Percentiles rank a stretch among this genome's conserved stretches.
phyloP scores from a whole-genome alignment of 2,888 invertebrate genomes.

The Andrena trimmerana region DNA sequence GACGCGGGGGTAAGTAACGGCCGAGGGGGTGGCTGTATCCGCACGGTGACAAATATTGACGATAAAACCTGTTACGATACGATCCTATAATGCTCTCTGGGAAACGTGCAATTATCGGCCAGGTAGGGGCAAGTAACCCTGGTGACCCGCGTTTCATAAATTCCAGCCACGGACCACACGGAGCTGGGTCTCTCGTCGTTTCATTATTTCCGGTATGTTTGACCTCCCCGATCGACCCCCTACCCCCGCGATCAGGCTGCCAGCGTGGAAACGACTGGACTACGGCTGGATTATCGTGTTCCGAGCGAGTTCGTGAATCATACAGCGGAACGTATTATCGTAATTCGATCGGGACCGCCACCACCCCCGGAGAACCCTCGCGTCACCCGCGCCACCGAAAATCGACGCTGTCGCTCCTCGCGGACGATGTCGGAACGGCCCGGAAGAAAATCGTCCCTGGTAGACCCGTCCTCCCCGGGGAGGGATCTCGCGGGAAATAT shows the following conservation, averaged over 20 bases:
- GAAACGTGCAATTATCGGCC: slow-evolving; percentile 63
- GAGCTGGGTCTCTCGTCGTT: slow-evolving; percentile 5
- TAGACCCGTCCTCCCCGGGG: neutral
- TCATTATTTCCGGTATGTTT: slow-evolving; percentile 39
- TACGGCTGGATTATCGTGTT: slow-evolving; percentile 21
- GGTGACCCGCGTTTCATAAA: slow-evolving; percentile 33
- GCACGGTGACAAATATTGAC: slow-evolving; percentile 69
- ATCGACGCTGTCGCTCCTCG: slow-evolving; percentile 7
- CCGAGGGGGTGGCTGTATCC: slow-evolving; percentile 49
- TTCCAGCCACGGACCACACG: slow-evolving; percentile 9
- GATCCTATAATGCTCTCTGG: slow-evolving; percentile 42
- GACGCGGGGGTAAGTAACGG: slow-evolving; percentile 55
- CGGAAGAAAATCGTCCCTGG: slow-evolving; percentile 25
- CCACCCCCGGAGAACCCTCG: neutral
- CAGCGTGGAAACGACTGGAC: slow-evolving; percentile 12
- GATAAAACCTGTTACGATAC: slow-evolving; percentile 63
- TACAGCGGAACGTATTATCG: slow-evolving; percentile 23
- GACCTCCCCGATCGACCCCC: slow-evolving; percentile 23
- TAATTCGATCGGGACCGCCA: slow-evolving; percentile 15
- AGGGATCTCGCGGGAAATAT: slow-evolving; percentile 22
- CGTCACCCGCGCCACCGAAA: neutral
- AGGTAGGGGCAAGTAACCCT: neutral
- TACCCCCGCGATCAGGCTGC: neutral
- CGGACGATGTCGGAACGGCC: neutral
- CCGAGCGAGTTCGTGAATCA: slow-evolving; percentile 17